phyloP scores from a whole-genome alignment of 1,140 invertebrate species.

The Propsilocerus akamusi region DNA sequence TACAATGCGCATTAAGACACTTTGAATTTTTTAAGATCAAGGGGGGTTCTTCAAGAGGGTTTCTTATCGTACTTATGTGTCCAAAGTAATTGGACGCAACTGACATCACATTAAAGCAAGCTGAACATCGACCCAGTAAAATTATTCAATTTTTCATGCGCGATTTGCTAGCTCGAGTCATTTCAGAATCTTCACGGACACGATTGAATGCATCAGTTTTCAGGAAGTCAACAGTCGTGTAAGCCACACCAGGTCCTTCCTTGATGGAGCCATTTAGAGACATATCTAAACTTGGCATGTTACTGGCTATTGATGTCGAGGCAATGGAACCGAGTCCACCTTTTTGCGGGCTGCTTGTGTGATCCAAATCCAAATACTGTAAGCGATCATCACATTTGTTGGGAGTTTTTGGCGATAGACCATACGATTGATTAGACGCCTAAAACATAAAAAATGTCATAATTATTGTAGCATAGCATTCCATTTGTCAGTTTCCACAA shows the following conservation, averaged over 20 bases:
- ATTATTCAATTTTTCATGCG: not conserved
- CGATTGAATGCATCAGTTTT: constrained; percentile 82
- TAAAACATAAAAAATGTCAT: constrained; percentile 5
- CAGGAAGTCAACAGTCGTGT: constrained; percentile 79
- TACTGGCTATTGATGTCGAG: not conserved
- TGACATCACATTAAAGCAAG: too few species aligned
- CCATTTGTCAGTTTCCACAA: not conserved
- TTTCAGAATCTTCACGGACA: constrained; percentile 61
- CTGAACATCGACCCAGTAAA: too few species aligned
- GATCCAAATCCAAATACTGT: constrained; percentile 61
- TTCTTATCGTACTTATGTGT: too few species aligned
- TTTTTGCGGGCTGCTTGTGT: constrained; percentile 16
- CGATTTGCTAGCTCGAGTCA: constrained; percentile 26
- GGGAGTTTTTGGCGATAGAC: constrained; percentile 10
- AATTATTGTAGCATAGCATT: constrained; percentile 12
- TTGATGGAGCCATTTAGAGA: constrained; percentile 8
- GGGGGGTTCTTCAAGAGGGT: too few species aligned
- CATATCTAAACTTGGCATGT: not conserved
- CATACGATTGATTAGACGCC: not conserved
- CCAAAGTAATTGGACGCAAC: too few species aligned
- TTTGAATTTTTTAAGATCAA: too few species aligned
- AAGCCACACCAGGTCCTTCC: constrained; percentile 36
- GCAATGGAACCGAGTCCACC: constrained; percentile 10
- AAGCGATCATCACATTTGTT: too few species aligned
- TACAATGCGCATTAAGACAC: too few species aligned